These are phyloP conservation scores for Biston betularia DNA, from an alignment of 2,888 invertebrate genomes.

Conservation along the genomic window DNA sequence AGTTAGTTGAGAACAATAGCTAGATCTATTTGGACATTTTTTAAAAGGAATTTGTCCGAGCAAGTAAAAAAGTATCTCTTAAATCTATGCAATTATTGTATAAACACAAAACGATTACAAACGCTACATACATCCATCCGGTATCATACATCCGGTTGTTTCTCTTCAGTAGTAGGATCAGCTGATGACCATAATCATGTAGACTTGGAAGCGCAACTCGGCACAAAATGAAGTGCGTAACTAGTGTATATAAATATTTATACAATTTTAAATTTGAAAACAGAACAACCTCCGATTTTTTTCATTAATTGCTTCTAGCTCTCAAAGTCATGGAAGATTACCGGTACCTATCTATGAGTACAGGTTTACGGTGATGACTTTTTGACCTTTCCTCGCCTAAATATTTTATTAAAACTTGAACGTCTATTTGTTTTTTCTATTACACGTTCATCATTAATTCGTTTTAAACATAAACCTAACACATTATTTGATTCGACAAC, in stretches of 20 bases:
- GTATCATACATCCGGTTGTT: too few relatives aligned
- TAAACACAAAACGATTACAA: too few relatives aligned
- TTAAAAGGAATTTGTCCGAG: too few relatives aligned
- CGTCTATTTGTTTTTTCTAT: conserved; percentile 1
- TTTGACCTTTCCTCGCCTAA: conserved; percentile 13
- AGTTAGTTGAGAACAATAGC: too few relatives aligned
- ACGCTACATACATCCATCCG: too few relatives aligned
- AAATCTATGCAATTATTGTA: too few relatives aligned
- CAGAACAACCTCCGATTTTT: neutral
- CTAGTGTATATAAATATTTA: neutral
- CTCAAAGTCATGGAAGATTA: neutral
- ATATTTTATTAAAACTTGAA: conserved; percentile 2
- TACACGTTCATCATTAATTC: neutral
- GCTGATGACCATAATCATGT: too few relatives aligned
- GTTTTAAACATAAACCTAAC: neutral
- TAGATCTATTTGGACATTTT: too few relatives aligned
- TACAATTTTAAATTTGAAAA: neutral
- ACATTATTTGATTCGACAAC: neutral
- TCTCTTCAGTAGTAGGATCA: neutral
- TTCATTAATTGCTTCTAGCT: neutral
- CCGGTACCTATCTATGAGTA: neutral
- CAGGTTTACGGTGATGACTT: conserved; percentile 16
- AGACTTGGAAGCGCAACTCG: neutral
- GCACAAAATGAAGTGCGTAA: too few relatives aligned
- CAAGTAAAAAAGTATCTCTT: too few relatives aligned